Base-by-base conservation (phyloP, 2,113 vertebrate species). In the Triplophysa dalaica region DNA sequence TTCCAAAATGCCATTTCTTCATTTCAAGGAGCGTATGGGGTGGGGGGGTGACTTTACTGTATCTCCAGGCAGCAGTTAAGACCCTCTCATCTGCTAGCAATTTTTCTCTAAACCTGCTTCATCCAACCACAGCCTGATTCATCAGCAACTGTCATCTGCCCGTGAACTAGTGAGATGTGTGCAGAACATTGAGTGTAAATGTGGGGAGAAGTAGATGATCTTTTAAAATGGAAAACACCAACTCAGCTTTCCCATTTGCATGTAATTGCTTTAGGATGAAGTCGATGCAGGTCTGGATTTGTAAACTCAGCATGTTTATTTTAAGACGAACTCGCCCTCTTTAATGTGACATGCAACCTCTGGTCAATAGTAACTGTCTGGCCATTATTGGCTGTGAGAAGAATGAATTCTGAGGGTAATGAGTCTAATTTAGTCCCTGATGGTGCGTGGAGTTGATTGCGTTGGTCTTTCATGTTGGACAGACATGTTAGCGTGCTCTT, bases 81-180 rank as follows among this genome's bases (percentile, higher is more conserved):
- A 90, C 87, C 87, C 87, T 88, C 88, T 92, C 93, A 92, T 93
- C 90, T 93, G 93, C 91, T 91, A 92, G 87, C 90, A 93, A 93
- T 93, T 90, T 91, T 83, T 68, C 84, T 21, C 26, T 75, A 81
- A 90, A 85, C 80, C 87, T 61, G 81, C 86, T 88, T 90, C 87
- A 89, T 86, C 87, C 90, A 91, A 88, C 90, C 87, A 90, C 89
- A 91, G 85, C 85, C 87, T 85, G 85, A 92, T 93, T 88, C 89
- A 93, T 93, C 91, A 93, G 87, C 86, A 84, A 89, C 89, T 88
- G 89, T 91, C 90, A 91, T 89, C 82, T 82, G 82, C 86, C 14
- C 58, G 61, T 82, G 85, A 84, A 89, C 82, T 77, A 87, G 77
- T 26, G 22, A 75, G 50, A 61, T 62, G n/a, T 41, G 63, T 48